phyloP scores from a whole-genome alignment of 2,113 vertebrate species.

The Anthoscopus minutus region DNA sequence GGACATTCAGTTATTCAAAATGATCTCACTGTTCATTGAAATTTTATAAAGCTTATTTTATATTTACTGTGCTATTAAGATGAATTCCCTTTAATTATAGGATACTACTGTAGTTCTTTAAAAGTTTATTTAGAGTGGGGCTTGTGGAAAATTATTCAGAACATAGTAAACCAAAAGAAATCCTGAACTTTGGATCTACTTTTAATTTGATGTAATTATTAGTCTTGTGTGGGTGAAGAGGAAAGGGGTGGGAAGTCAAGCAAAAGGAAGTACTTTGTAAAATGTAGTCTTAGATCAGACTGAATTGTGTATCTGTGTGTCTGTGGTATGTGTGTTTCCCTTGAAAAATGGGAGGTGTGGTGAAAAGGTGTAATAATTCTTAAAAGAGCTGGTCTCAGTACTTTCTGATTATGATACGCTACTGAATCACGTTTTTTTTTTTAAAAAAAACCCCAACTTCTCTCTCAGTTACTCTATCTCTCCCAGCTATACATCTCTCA shows the following conservation, averaged over 20 bases:
- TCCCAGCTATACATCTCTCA: slow-evolving; percentile 53
- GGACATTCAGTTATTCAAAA: slow-evolving; percentile 45
- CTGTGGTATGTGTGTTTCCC: slow-evolving; percentile 72
- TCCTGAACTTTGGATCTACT: slow-evolving; percentile 16
- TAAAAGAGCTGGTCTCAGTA: slow-evolving; percentile 81
- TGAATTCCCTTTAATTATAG: slow-evolving; percentile 48
- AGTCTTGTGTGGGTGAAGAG: slow-evolving; percentile 45
- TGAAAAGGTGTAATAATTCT: slow-evolving; percentile 72
- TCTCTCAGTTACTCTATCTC: slow-evolving; percentile 46
- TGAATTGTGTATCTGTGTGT: slow-evolving; percentile 68
- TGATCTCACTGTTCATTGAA: slow-evolving; percentile 46
- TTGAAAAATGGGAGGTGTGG: slow-evolving; percentile 65
- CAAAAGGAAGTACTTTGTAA: slow-evolving; percentile 67
- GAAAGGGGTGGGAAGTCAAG: slow-evolving; percentile 44
- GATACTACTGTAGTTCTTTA: slow-evolving; percentile 51
- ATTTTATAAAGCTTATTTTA: slow-evolving; percentile 65
- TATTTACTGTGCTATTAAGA: slow-evolving; percentile 60
- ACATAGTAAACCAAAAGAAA: slow-evolving; percentile 55
- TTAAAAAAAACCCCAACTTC: not conserved
- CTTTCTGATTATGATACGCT: slow-evolving; percentile 67
- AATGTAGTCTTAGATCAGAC: slow-evolving; percentile 72
- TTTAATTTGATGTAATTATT: slow-evolving; percentile 41
- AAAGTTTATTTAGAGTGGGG: slow-evolving; percentile 50
- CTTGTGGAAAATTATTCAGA: slow-evolving; percentile 25
- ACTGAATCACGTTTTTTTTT: slow-evolving; percentile 11